phyloP scores from a whole-genome alignment of 37 sponge, comb jelly and placozoan genomes.

The Eunapius fragilis region DNA sequence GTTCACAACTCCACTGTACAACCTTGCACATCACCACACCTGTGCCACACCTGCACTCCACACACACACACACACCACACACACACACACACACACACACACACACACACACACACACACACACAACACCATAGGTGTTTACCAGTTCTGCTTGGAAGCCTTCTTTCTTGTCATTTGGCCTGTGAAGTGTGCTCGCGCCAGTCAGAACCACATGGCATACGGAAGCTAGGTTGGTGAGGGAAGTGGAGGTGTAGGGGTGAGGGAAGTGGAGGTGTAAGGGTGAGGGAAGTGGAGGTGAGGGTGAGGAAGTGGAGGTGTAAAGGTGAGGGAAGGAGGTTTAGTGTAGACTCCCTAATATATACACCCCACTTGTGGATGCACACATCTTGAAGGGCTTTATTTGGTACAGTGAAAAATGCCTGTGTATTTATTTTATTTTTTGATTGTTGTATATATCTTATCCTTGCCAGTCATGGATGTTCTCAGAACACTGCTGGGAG shows the following conservation, averaged over 20 bases:
- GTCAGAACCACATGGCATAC: conserved; percentile 15
- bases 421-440: no score
- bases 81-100: neutral
- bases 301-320: no score
- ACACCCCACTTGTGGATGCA: no score
- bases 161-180: conserved; percentile 35
- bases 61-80: neutral
- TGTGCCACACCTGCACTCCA: no score
- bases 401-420: no score
- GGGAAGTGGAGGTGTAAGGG: no score
- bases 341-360: no score
- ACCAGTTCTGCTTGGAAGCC: neutral
- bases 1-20: no score
- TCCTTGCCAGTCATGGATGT: neutral
- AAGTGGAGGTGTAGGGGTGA: no score
- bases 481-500: neutral
- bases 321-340: no score
- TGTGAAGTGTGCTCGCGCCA: conserved; percentile 40
- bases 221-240: neutral
- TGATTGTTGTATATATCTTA: neutral
- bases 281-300: no score
- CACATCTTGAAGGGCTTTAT: no score
- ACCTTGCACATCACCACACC: neutral
- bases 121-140: conserved; percentile 24
- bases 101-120: neutral